Base-by-base conservation (phyloP, 2,113 vertebrate genomes). In the Neomonachus schauinslandi region DNA sequence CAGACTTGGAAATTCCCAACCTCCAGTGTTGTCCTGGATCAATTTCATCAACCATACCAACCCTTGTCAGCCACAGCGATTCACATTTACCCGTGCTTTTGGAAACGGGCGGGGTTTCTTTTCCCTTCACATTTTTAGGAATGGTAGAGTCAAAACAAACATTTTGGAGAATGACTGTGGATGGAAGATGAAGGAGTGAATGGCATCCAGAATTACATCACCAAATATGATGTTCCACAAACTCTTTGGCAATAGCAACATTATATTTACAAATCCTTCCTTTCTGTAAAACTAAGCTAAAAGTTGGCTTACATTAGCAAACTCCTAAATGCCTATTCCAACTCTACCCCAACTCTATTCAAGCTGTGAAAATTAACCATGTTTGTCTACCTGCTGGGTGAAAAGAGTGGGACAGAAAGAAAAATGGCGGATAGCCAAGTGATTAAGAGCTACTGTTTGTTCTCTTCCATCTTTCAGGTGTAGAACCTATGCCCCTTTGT, bases 1-100 rank as follows among this genome's bases (percentile, higher is more conserved):
- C 18, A 89, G 71, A 89, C 93, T 67, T 42, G 65, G 92, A 91
- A 92, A 95, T 88, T 81, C 91, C 76, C 94, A 79, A 21, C 31
- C 2, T 49, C 79, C 12, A 6, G 72, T 93, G 51, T 61, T 53
- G 76, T 83, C 76, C 7, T 42, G 57, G 57, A 53, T 59, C 21
- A 28, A 46, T 67, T 65, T 76, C 49, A 57, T 94, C 55, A 74
- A n/a, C 16, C 13, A 63, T 19, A 15, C 77, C 90, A 89, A 86
- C 19, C 53, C 16, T 79, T 53, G 24, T 80, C 49, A 65, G 12
- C 49, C 69, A 77, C 5, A 69, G 46, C 22, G 65, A 18, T 83
- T 21, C 67, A 4, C 31, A 63, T 63, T 83, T 80, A 85, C 42
- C 49, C n/a, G 16, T 42, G 59, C 5, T 79, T 93, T 79, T 26